A percentile compares a stretch with the other conserved stretches of the same genome.
These are phyloP conservation scores for Rhegmatorhina hoffmannsi DNA, from an alignment of 2,113 vertebrate species.

Conservation along the genomic window DNA sequence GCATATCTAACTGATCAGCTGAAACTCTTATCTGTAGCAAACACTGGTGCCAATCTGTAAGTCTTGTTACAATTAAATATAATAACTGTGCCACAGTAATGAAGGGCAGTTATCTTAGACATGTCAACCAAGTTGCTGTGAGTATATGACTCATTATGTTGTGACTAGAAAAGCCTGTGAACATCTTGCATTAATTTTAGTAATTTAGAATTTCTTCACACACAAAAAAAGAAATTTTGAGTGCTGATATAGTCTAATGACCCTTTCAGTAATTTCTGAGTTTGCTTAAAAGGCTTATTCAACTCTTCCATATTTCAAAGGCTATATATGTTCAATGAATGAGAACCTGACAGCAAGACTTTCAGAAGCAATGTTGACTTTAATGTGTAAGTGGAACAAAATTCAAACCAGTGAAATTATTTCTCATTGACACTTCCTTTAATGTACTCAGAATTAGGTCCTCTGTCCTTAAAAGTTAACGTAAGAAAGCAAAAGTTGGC, in stretches of 20 bases:
- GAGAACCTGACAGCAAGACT: background rate
- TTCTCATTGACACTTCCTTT: background rate
- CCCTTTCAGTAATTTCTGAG: background rate
- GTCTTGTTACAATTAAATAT: background rate
- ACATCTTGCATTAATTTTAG: background rate
- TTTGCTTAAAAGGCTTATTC: conserved; percentile 25
- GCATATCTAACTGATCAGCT: conserved; percentile 21
- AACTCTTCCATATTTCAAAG: conserved; percentile 19
- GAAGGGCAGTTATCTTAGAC: background rate
- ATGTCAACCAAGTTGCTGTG: background rate
- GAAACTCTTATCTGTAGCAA: conserved; percentile 5
- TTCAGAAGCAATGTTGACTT: background rate
- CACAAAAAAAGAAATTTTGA: background rate
- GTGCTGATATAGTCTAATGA: background rate
- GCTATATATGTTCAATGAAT: background rate
- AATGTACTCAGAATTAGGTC: background rate
- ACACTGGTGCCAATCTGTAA: background rate
- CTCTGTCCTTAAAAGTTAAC: conserved; percentile 2
- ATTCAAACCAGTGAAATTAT: background rate
- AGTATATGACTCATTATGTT: conserved; percentile 13
- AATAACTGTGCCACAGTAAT: background rate
- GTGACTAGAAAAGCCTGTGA: conserved; percentile 5
- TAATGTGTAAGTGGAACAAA: conserved; percentile 10
- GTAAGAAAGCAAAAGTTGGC: background rate
- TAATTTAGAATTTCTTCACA: background rate